These are phyloP conservation scores for Mesocentrotus franciscanus DNA, from an alignment of 53 echinoderm and acorn worm species.

Conservation along the genomic window DNA sequence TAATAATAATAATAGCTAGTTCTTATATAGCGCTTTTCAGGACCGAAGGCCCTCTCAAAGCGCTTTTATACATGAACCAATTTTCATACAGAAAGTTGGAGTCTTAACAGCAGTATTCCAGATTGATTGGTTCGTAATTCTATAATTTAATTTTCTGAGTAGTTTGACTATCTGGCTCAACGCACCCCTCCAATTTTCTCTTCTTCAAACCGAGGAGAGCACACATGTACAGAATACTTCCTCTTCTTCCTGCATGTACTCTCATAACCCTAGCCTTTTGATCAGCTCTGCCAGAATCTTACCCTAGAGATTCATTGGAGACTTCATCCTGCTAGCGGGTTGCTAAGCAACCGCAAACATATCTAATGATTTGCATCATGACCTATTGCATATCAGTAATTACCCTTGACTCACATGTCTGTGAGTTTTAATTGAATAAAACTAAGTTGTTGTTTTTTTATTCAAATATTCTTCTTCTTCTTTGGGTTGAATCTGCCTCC, in stretches of 20 bases:
- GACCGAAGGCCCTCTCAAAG: too few relatives aligned
- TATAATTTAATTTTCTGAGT: background rate
- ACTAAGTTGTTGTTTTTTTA: too few relatives aligned
- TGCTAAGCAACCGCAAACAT: constrained; percentile 14
- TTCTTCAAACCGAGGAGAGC: background rate
- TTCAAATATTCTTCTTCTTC: too few relatives aligned
- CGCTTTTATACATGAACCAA: background rate
- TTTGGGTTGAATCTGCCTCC: too few relatives aligned
- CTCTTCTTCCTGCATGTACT: too few relatives aligned
- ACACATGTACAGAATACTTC: too few relatives aligned
- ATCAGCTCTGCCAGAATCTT: background rate
- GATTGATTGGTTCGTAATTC: background rate
- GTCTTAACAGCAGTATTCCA: background rate
- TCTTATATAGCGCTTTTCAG: too few relatives aligned
- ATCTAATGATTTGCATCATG: constrained; percentile 9
- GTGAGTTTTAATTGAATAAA: background rate
- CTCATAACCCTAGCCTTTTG: background rate
- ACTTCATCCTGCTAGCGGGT: background rate
- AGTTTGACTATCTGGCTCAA: background rate
- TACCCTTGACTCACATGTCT: background rate
- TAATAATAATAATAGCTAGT: too few relatives aligned
- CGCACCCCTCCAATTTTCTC: background rate
- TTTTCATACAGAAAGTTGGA: background rate
- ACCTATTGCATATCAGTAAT: background rate
- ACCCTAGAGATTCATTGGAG: background rate